Evolutionary conservation across 2,888 invertebrate species (phyloP), one percentile per base, ranked within the genome.

Genomic region (Tineola bisselliella): DNA sequence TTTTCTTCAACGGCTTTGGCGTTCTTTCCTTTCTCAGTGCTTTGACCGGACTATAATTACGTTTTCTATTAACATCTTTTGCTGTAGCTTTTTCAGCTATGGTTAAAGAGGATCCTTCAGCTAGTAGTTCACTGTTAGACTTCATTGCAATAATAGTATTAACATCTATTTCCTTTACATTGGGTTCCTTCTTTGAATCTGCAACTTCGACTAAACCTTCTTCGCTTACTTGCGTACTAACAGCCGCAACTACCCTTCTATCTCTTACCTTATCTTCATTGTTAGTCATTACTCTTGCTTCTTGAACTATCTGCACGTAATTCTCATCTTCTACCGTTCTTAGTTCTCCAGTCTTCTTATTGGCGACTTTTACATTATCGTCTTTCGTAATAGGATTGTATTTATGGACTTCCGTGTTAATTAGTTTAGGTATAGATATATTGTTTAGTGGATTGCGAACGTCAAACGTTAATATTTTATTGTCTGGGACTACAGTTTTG

Each of bases 101-200:
- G 0, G 81, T 84, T 0, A 84, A 64, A 0, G 82, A 80, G 0
- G 86, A 84, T 58, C 71, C 75, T 0, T 68, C 65, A 58, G 76
- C 73, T 0, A 84, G 62, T 6, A 86, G 63, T 12, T 79, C 77
- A 31, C 69, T 74, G 48, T 44, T 60, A 3, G 25, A 12, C 65
- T 79, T 81, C 84, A 86, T 84, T 3, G 68, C 71, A 54, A 86
- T 82, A 0, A 73, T 13, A 0, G 84, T 84, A 61, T 84, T 84
- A 0, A 73, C 72, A 68, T 79, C 73, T 0, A 64, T 70, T 25
- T 78, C 71, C 63, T 66, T 76, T 0, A 73, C 57, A 1, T 71
- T 66, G 0, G 44, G 52, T 1, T 64, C 31, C n/a, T 48, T 48
- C 6, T 25, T 25, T 25, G 25, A 25, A 25, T 25, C 25, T 4